These are phyloP conservation scores for Epinephelus awoara DNA, from an alignment of 2,797 vertebrate genomes.

Conservation along the genomic window DNA sequence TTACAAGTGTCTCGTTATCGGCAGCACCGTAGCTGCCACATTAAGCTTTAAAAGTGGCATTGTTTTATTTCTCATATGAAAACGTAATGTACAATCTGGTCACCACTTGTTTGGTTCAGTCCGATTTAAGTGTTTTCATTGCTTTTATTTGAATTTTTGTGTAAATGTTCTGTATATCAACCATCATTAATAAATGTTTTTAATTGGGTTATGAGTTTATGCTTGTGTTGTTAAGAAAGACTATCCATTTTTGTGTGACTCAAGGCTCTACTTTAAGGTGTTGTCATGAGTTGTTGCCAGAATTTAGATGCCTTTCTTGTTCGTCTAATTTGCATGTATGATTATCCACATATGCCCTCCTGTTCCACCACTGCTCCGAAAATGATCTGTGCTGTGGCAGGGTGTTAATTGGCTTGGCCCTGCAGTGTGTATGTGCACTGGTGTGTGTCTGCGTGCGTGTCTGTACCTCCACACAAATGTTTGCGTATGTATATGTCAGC, in stretches of 20 bases:
- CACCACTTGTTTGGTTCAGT: background rate
- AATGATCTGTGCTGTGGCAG: slow-evolving; percentile 80
- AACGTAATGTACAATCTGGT: background rate
- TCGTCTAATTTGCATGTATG: slow-evolving; percentile 80
- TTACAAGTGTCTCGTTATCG: background rate
- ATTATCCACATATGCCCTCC: slow-evolving; percentile 80
- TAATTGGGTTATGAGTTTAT: background rate
- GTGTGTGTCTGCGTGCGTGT: slow-evolving; percentile 62
- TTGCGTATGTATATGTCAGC: slow-evolving; percentile 80
- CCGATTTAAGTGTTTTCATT: no score
- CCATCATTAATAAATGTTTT: background rate
- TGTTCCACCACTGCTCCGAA: slow-evolving; percentile 69
- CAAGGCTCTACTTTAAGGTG: slow-evolving; percentile 27
- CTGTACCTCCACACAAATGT: slow-evolving; percentile 64
- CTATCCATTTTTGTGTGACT: slow-evolving; percentile 19
- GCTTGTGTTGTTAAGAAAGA: background rate
- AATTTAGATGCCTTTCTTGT: slow-evolving; percentile 68
- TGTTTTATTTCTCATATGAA: background rate
- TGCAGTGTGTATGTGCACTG: slow-evolving; percentile 63
- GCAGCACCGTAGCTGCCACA: background rate
- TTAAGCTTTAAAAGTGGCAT: background rate
- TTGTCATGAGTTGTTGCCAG: slow-evolving; percentile 52
- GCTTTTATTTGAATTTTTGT: background rate
- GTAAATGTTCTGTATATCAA: background rate
- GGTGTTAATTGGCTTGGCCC: slow-evolving; percentile 85